Evolutionary conservation across 1,140 invertebrate species (phyloP), one percentile per base, ranked within the genome.

Genomic region (Drosophila fuyamai): DNA sequence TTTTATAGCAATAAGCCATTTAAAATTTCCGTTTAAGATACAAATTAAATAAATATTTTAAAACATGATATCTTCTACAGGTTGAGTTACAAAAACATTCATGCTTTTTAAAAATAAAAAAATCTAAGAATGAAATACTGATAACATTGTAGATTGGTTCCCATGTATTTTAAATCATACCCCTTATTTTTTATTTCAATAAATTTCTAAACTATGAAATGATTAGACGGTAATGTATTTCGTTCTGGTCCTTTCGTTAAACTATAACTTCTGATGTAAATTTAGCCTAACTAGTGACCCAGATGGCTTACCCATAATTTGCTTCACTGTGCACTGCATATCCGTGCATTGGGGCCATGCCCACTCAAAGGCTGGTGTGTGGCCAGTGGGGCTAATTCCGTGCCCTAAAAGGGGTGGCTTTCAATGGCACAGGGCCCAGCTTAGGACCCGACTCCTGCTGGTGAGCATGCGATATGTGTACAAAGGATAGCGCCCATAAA

Each of bases 371-470:
- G 80, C 68, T 78, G 55, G 65, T 70, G 44, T 76, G 61, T 89
- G 84, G 81, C 81, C 80, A 89, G 85, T 72, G 68, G 43, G 73
- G 84, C 84, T 89, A 89, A 89, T 89, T 89, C 82, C 76, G 77
- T 84, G 63, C 72, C 47, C 54, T 55, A 80, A 80, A 80, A 77
- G 80, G 83, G 80, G 84, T 89, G 82, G 73, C 60, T 67, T 72
- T 62, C 65, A 65, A 62, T 78, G 65, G 60, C 47, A 41, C 14
- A 18, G 58, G 40, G 40, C 23, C 35, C 27, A 41, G 53, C 27
- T 65, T 68, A 32, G 47, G 60, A 43, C 32, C 38, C 29, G 4
- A 35, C 14, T 43, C 55, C 61, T 53, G 18, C 65, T 68, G 43
- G 29, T 41, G 76, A 29, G 55, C 48, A 79, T 79, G 59, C 70